Conservation (phyloP, 2,113 vertebrate species). For the Boulengeromyrus knoepffleri region DNA sequence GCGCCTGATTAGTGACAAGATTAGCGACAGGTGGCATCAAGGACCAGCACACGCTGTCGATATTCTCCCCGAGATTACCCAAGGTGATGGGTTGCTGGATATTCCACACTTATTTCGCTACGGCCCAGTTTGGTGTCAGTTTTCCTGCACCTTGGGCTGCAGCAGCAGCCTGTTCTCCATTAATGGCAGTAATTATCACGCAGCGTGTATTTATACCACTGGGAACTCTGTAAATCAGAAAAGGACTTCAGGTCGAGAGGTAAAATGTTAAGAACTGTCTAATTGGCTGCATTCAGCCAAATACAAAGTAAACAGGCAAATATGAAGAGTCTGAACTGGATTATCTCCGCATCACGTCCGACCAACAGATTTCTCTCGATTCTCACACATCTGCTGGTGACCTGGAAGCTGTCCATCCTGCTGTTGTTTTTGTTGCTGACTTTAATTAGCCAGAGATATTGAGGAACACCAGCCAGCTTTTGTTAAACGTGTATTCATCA, state of each 20-base stretch:
- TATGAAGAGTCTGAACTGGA: background rate
- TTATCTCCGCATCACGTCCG: slow-evolving; percentile 1
- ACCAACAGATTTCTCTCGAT: background rate
- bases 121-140: background rate
- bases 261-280: background rate
- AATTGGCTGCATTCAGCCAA: background rate
- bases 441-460: background rate
- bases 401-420: background rate
- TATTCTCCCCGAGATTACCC: background rate
- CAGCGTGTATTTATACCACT: background rate
- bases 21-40: slow-evolving; percentile 32
- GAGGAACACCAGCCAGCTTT: background rate
- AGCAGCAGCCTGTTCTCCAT: background rate
- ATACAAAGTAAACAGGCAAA: background rate
- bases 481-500: background rate
- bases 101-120: background rate
- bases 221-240: background rate
- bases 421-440: background rate
- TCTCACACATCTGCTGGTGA: background rate
- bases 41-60: background rate
- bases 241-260: background rate
- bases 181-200: background rate
- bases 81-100: background rate
- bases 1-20: slow-evolving; percentile 45
- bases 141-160: background rate